Evolutionary conservation across 2,888 invertebrate genomes (phyloP).

Genomic region (Bombylius discolor): DNA sequence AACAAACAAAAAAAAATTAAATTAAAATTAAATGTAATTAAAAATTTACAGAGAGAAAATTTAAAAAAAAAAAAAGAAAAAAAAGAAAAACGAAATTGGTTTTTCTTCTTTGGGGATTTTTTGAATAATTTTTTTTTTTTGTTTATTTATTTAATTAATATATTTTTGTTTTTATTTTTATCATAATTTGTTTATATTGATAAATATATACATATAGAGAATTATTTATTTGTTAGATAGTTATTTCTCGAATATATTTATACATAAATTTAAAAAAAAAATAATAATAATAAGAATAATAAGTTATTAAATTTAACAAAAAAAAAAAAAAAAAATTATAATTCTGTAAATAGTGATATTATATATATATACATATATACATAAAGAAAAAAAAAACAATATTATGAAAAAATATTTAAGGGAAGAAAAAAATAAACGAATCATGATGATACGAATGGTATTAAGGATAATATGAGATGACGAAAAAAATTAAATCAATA

Average conservation of each 20-base stretch:
- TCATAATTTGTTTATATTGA: neutral
- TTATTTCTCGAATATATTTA: conserved; percentile 11
- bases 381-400: neutral
- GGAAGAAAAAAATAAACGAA: neutral
- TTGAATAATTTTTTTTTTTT: too few relatives aligned
- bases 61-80: too few relatives aligned
- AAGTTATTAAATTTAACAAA: neutral
- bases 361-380: neutral
- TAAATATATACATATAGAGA: neutral
- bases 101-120: too few relatives aligned
- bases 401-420: neutral
- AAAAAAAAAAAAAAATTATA: neutral
- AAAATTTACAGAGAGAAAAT: too few relatives aligned
- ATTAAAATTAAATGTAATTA: too few relatives aligned
- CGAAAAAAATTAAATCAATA: too few relatives aligned
- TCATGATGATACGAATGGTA: neutral
- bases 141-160: too few relatives aligned
- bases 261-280: conserved; percentile 3
- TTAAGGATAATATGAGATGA: too few relatives aligned
- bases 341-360: too few relatives aligned
- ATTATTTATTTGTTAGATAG: conserved; percentile 10
- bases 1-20: neutral
- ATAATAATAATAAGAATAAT: neutral
- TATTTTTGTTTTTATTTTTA: too few relatives aligned
- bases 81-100: too few relatives aligned